Base-by-base conservation (phyloP, 2,113 vertebrate genomes). In the Heterochromis multidens region DNA sequence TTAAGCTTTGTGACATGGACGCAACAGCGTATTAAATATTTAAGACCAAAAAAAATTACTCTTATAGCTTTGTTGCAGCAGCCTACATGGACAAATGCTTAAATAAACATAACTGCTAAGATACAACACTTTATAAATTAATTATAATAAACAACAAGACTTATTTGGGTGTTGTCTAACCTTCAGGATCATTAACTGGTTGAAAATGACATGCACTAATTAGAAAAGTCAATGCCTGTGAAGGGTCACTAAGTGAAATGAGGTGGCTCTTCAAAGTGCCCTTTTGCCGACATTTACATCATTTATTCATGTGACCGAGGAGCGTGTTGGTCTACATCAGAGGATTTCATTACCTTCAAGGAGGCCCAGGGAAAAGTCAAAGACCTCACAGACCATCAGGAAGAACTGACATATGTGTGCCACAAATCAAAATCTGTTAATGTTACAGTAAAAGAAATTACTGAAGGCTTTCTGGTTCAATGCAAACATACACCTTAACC, bases 281-380 rank as follows among this genome's bases (percentile, higher is more conserved):
- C 90, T 85, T 92, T 90, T 63, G 74, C 78, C 31, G 37, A 89
- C 79, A 87, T 92, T 89, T 87, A 82, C 82, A 87, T 91, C 58
- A 92, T 89, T 89, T 90, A 92, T 94, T 89, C n/a, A 92, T 91
- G 82, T 72, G 77, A 70, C 78, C 5, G 59, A 82, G 76, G 61
- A 82, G 67, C 9, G 31, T 70, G 82, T 70, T 77, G 84, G 79
- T 84, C 79, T 43, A 86, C 88, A 92, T 92, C 89, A 89, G 46
- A 90, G 72, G 86, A 87, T 23, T 74, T 86, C 67, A 89, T 90
- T 77, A 86, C 52, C 77, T 88, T 63, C 43, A 31, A 83, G 37
- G 58, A 87, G 25, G 80, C 35, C 58, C 49, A 43, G 60, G n/a
- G 12, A 82, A 46, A 35, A 79, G 76, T 63, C 52, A 80, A 77